Percentiles rank a stretch among this genome's conserved stretches.
Evolutionary conservation across 1,140 invertebrate species (phyloP).

Genomic region (Dufourea novaeangliae): DNA sequence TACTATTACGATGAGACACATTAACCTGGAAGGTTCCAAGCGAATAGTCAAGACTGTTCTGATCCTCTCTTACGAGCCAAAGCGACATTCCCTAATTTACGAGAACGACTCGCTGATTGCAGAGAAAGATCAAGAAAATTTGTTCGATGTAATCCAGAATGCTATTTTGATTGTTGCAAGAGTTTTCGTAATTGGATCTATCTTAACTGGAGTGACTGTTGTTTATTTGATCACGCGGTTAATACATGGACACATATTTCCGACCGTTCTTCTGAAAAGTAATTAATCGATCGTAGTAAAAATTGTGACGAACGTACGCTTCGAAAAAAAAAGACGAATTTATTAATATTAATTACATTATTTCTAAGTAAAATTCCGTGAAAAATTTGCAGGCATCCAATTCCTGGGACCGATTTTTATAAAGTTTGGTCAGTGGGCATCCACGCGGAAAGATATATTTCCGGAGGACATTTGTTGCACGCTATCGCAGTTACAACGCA

Average conservation of each 20-base stretch:
- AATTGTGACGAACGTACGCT: background rate
- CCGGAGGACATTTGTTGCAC: constrained; percentile 77
- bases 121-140: background rate
- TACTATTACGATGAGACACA: background rate
- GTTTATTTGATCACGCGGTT: constrained; percentile 53
- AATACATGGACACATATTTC: constrained; percentile 28
- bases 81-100: background rate
- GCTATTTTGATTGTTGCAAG: constrained; percentile 47
- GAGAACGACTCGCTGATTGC: background rate
- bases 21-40: background rate
- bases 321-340: background rate
- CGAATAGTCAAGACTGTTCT: constrained; percentile 16
- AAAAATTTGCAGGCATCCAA: constrained; percentile 70
- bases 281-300: background rate
- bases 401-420: constrained; percentile 81
- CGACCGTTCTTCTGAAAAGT: constrained; percentile 56
- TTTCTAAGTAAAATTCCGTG: background rate
- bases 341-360: background rate
- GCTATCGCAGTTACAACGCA: constrained; percentile 78
- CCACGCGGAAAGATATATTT: constrained; percentile 81
- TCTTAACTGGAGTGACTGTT: constrained; percentile 34
- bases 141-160: constrained; percentile 32
- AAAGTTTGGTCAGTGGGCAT: constrained; percentile 83
- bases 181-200: constrained; percentile 50
- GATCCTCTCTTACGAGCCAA: constrained; percentile 19